These are phyloP conservation scores for Troglohyphantes excavatus DNA, from an alignment of 2,888 invertebrate species.

Conservation along the genomic window DNA sequence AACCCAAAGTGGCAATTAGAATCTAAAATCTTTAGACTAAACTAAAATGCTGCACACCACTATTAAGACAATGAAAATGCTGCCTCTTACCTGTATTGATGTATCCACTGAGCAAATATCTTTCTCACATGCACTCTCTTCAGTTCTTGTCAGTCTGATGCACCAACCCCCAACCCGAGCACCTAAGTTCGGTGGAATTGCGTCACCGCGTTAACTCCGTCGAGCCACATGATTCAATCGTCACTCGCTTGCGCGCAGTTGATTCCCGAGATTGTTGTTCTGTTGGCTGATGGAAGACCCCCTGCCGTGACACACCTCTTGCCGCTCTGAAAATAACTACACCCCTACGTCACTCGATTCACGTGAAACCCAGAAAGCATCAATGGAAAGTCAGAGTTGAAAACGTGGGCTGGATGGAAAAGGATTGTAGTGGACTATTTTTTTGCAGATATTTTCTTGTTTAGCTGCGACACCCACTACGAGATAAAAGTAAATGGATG, in stretches of 20 bases:
- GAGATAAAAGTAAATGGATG: slow-evolving; percentile 10
- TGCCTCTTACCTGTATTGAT: slow-evolving; percentile 37
- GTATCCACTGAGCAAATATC: slow-evolving; percentile 40
- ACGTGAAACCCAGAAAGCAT: slow-evolving; percentile 48
- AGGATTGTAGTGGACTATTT: neutral
- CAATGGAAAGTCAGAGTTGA: slow-evolving; percentile 54
- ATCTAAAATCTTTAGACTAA: too few species aligned
- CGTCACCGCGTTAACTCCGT: slow-evolving; percentile 14
- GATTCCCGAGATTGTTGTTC: slow-evolving; percentile 15
- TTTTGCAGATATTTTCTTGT: slow-evolving; percentile 13
- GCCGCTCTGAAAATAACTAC: slow-evolving; percentile 22
- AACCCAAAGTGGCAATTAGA: too few species aligned
- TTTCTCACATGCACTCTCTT: neutral
- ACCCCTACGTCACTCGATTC: slow-evolving; percentile 59
- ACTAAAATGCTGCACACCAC: too few species aligned
- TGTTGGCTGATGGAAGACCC: neutral
- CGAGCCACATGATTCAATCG: slow-evolving; percentile 14
- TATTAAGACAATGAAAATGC: neutral
- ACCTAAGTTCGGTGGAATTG: slow-evolving; percentile 37
- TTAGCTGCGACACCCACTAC: slow-evolving; percentile 17
- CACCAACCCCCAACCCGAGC: neutral
- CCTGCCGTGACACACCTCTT: slow-evolving; percentile 40
- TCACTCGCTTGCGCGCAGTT: slow-evolving; percentile 43
- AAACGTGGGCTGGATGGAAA: neutral
- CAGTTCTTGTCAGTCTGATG: slow-evolving; percentile 12